Conservation (phyloP, 2,888 invertebrate genomes). For the Phyllotreta striolata region DNA sequence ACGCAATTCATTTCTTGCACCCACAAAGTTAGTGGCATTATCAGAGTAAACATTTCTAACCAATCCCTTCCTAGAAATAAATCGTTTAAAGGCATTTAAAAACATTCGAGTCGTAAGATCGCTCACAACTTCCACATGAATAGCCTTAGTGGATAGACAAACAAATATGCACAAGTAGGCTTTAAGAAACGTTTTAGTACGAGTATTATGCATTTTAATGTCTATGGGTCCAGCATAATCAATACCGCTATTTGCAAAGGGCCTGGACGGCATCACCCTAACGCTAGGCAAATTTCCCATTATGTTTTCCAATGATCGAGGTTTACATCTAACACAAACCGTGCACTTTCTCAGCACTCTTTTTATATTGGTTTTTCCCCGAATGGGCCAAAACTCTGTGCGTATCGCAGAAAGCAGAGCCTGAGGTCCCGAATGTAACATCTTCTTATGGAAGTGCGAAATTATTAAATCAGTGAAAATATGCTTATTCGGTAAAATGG, state of each 20-base stretch:
- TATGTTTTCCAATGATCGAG: slow-evolving; percentile 10
- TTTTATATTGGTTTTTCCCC: slow-evolving; percentile 20
- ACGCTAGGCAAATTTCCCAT: slow-evolving; percentile 30
- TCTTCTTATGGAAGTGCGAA: neutral
- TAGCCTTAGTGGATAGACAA: neutral
- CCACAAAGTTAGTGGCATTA: slow-evolving; percentile 47
- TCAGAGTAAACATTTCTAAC: slow-evolving; percentile 44
- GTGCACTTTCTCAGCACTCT: slow-evolving; percentile 18
- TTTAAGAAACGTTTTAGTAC: too few relatives aligned
- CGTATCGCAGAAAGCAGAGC: slow-evolving; percentile 17
- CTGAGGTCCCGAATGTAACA: slow-evolving; percentile 19
- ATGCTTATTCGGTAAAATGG: neutral
- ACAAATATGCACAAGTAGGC: neutral
- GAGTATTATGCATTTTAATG: neutral
- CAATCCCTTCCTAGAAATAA: slow-evolving; percentile 44
- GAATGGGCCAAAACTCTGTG: slow-evolving; percentile 16
- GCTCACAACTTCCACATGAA: slow-evolving; percentile 47
- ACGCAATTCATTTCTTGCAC: slow-evolving; percentile 31
- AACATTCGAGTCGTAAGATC: slow-evolving; percentile 44
- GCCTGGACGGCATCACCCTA: slow-evolving; percentile 10
- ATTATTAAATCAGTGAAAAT: neutral
- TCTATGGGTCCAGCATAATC: slow-evolving; percentile 32
- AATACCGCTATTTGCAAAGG: slow-evolving; percentile 16
- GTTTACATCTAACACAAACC: slow-evolving; percentile 20
- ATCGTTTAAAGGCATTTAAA: slow-evolving; percentile 43